Conservation (phyloP, 35 echinoderm and acorn worm genomes). For the Amphiura filiformis region DNA sequence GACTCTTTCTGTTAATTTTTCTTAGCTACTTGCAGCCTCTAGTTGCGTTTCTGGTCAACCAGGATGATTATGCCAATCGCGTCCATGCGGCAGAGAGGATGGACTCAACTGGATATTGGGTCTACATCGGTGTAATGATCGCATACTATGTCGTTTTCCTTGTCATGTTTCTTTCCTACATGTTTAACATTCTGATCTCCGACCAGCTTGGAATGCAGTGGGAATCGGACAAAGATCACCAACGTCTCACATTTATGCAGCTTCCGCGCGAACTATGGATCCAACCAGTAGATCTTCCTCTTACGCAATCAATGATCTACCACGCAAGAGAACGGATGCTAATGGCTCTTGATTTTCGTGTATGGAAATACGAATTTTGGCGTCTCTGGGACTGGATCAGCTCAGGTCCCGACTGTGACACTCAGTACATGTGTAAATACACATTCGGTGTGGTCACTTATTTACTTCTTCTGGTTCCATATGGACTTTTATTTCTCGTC, state of each 20-base stretch:
- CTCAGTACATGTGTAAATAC: background rate
- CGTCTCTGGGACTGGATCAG: background rate
- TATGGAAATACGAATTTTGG: background rate
- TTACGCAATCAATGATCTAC: background rate
- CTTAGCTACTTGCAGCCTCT: background rate
- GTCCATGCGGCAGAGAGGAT: background rate
- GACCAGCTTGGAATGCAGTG: background rate
- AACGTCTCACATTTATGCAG: background rate
- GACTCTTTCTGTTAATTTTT: background rate
- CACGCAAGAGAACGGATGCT: background rate
- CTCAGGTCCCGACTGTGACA: background rate
- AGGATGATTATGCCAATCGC: background rate
- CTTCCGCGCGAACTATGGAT: background rate
- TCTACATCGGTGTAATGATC: background rate
- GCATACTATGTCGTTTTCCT: background rate
- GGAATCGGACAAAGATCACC: background rate
- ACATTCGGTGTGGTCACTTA: background rate
- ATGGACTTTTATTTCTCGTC: background rate
- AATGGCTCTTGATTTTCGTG: background rate
- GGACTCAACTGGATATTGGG: background rate
- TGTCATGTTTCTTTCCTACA: background rate
- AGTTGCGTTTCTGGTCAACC: background rate
- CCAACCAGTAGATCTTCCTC: background rate
- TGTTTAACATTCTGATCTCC: background rate
- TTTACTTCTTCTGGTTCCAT: background rate